Base-by-base conservation (phyloP, 2,888 invertebrate genomes). In the Chalcosyrphus nemorum region DNA sequence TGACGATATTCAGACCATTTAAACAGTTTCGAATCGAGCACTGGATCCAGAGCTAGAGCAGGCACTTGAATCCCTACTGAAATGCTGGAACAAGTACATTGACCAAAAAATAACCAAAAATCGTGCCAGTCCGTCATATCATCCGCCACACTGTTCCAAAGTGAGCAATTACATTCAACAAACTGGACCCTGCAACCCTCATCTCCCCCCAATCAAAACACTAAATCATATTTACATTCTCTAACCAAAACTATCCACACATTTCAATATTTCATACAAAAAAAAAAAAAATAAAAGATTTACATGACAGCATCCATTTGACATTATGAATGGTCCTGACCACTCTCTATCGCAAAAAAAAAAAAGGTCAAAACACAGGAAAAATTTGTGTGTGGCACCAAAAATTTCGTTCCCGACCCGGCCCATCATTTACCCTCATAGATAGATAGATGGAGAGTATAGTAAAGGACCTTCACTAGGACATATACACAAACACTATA, bases 281-380 rank as follows among this genome's bases (percentile, higher is more conserved):
- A 68, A 21, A 59, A 38, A 29, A 41, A 4, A 3, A 52, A 68
- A 3, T 43, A 68, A 21, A 59, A 38, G 41, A 68, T 24, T 66
- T 43, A 66, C 65, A 65, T 75, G 74, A 59, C 66, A 76, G 57
- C 50, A 59, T 54, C 68, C 59, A 68, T 76, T 75, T 75, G 56
- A 29, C 45, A 75, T 65, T 15, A 45, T 11, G 13, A 17, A 13
- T 65, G 74, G n/a, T n/a, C n/a, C n/a, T n/a, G n/a, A 56, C 65
- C 65, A 15, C 21, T 38, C 15, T 9, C 9, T 24, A 47, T 9
- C 13, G 13, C 11, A 15, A 19, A 15, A 15, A 9, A 41, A 27
- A 43, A 45, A 19, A 45, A 61, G 19, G 45, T 45, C 45, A 29
- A 19, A 61, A 45, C 19, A 45, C 19, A 45, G 4, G 15, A 61